Conservation (phyloP, 92 coral and sea anemone species). For the Porites divaricata region DNA sequence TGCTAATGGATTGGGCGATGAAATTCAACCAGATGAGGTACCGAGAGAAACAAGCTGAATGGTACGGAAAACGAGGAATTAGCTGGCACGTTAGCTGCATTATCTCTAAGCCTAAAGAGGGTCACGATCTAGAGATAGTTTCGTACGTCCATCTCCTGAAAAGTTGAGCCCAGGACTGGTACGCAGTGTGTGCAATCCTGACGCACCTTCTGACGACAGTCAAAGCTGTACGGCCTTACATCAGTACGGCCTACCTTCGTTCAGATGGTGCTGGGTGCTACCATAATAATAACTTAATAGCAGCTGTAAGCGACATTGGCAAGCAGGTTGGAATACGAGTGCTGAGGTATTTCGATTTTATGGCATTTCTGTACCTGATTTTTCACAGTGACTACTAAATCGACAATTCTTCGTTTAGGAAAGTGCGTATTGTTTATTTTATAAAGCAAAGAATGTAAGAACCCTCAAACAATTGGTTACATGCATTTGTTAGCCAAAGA, state of each 20-base stretch:
- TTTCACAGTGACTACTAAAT: no score
- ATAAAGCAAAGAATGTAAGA: no score
- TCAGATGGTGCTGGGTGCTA: slow-evolving; percentile 7
- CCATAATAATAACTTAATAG: slow-evolving; percentile 8
- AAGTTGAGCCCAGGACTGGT: slow-evolving; percentile 56
- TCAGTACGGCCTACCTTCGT: slow-evolving; percentile 7
- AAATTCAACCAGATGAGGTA: slow-evolving; percentile 55
- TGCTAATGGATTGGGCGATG: slow-evolving; percentile 68
- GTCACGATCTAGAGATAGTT: slow-evolving; percentile 37
- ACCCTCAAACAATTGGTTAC: no score
- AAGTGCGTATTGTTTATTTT: no score
- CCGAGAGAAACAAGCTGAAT: slow-evolving; percentile 66
- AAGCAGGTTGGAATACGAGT: slow-evolving; percentile 45
- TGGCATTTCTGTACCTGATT: no score
- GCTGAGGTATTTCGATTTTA: no score
- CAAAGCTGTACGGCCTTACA: not conserved
- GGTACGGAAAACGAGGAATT: slow-evolving; percentile 74
- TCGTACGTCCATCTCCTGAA: slow-evolving; percentile 54
- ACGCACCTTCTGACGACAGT: slow-evolving; percentile 10
- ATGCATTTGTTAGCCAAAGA: no score
- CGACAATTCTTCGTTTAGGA: not conserved
- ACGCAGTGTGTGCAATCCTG: slow-evolving; percentile 31
- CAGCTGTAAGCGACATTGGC: slow-evolving; percentile 12
- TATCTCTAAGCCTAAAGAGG: slow-evolving; percentile 45
- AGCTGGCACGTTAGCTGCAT: slow-evolving; percentile 75